Base-by-base conservation (phyloP, 2,113 vertebrate species). In the Archocentrus centrarchus region DNA sequence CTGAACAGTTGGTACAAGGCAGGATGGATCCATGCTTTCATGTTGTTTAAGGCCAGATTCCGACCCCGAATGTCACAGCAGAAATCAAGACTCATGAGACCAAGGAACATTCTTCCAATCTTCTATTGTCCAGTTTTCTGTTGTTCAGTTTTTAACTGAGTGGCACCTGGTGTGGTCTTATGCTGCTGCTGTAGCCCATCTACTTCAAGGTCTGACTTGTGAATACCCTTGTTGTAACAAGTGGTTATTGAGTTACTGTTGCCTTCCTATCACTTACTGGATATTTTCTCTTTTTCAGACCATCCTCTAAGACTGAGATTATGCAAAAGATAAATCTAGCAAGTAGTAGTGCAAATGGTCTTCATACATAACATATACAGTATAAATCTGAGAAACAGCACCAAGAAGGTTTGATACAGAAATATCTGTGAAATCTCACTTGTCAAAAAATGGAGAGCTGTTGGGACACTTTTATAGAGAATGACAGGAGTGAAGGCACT, bases 271-370 rank as follows among this genome's bases (percentile, higher is more conserved):
- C 13, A 35, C 30, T 30, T 30, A 30, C 32, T 6, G 32, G 32
- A 35, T 35, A 35, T 35, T 35, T 35, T 35, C 6, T 35, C 32
- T 35, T 35, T 35, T 35, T 6, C 41, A 4, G 41, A 44, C 41
- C 41, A 14, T 13, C 13, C 41, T 5, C 41, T 5, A 41, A 14
- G 11, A 47, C 13, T 47, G 10, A 14, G 5, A 47, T 47, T 47
- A 14, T 47, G 44, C 44, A 47, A 47, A 14, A 41, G 11, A 41
- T 11, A 41, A 44, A 44, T 39, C 0, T 44, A 66, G 39, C 63
- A 6, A 44, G 15, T 4, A 44, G 14, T 47, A 47, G 1, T 68
- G 14, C 64, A 68, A 47, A 0, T 47, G 14, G 0, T 27, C 41
- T 27, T 47, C 14, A 68, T 27, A 68, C 47, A 68, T 47, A 68